Conservation (phyloP, 2,888 invertebrate species). For the Hirtodrosophila cameraria region DNA sequence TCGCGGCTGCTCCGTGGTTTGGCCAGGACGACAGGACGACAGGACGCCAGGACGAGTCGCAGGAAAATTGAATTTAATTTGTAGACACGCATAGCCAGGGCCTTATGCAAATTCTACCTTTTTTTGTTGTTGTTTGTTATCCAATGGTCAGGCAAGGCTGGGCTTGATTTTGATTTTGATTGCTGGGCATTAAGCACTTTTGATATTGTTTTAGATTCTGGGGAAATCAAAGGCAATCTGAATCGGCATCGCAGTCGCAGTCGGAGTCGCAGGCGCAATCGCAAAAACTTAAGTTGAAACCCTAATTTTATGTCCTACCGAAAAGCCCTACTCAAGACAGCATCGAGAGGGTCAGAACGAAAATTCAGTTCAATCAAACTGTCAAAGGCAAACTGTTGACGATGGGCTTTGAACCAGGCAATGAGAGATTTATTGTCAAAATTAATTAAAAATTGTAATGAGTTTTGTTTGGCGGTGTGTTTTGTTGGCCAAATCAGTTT, state of each 20-base stretch:
- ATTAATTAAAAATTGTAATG: slow-evolving; percentile 79
- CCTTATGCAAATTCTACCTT: slow-evolving; percentile 66
- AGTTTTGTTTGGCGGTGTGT: slow-evolving; percentile 47
- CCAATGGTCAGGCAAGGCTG: slow-evolving; percentile 36
- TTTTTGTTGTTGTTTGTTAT: slow-evolving; percentile 10
- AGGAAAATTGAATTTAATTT: slow-evolving; percentile 77
- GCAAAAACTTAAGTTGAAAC: not conserved
- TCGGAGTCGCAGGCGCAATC: slow-evolving; percentile 4
- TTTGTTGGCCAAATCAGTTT: slow-evolving; percentile 27
- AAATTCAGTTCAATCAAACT: slow-evolving; percentile 65
- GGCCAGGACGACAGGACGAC: not conserved
- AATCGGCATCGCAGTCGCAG: slow-evolving; percentile 1
- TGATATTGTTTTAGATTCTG: slow-evolving; percentile 70
- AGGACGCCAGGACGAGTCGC: slow-evolving; percentile 13
- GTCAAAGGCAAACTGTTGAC: slow-evolving; percentile 47
- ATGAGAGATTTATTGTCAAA: slow-evolving; percentile 70
- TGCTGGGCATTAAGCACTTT: slow-evolving; percentile 70
- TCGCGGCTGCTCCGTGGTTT: slow-evolving; percentile 47
- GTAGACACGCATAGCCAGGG: slow-evolving; percentile 63
- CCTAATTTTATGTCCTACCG: slow-evolving; percentile 12
- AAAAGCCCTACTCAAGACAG: slow-evolving; percentile 30
- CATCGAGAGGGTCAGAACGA: slow-evolving; percentile 21
- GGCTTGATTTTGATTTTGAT: slow-evolving; percentile 51
- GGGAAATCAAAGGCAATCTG: slow-evolving; percentile 69
- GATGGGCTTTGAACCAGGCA: slow-evolving; percentile 26